These are phyloP conservation scores for Drosophila sordidula DNA, from an alignment of 2,888 invertebrate species.

Conservation along the genomic window DNA sequence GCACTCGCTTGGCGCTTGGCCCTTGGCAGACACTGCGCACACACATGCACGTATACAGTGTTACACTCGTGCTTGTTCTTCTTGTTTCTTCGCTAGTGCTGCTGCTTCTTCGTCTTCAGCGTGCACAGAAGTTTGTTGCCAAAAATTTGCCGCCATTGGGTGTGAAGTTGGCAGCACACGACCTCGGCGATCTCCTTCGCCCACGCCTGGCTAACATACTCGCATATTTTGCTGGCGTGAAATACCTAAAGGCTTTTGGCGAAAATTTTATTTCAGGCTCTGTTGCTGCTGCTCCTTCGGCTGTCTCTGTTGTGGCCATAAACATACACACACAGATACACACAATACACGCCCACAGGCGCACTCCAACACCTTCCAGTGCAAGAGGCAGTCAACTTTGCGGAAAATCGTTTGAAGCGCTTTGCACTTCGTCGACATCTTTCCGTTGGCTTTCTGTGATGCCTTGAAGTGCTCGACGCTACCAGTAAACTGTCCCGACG, in stretches of 20 bases:
- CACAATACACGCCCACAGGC: conserved; percentile 38
- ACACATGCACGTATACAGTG: conserved; percentile 30
- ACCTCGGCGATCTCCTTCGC: conserved; percentile 41
- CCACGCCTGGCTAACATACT: conserved; percentile 55
- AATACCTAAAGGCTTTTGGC: conserved; percentile 79
- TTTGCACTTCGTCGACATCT: conserved; percentile 80
- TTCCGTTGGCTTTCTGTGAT: conserved; percentile 59
- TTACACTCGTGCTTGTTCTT: conserved; percentile 30
- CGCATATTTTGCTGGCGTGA: conserved; percentile 77
- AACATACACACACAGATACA: conserved; percentile 59
- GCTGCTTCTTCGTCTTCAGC: conserved; percentile 36
- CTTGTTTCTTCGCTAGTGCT: conserved; percentile 33
- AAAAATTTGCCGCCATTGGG: conserved; percentile 80
- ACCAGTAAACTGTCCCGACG: conserved; percentile 13
- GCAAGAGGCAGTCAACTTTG: conserved; percentile 78
- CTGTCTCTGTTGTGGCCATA: conserved; percentile 69
- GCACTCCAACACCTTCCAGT: conserved; percentile 75
- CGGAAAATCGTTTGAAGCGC: conserved; percentile 80
- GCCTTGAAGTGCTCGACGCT: conserved; percentile 47
- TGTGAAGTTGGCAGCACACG: conserved; percentile 74
- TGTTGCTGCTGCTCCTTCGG: conserved; percentile 31
- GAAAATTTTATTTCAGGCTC: conserved; percentile 74
- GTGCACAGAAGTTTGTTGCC: conserved; percentile 72
- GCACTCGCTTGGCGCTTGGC: conserved; percentile 26
- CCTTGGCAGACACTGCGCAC: conserved; percentile 14